Base-by-base conservation (phyloP, 2,113 vertebrate species). In the Archocentrus centrarchus region DNA sequence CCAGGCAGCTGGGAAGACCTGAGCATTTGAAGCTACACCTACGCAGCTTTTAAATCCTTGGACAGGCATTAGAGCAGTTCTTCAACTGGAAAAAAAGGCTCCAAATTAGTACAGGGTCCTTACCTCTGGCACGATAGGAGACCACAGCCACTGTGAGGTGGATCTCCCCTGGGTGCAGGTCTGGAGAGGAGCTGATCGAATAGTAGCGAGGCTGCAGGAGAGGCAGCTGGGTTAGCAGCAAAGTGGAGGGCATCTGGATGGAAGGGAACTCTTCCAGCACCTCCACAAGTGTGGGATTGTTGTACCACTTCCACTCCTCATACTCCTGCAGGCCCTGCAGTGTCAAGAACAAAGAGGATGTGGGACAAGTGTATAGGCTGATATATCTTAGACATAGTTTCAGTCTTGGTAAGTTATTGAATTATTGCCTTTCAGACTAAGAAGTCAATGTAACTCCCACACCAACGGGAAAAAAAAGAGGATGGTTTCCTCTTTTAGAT, bases 231-330 rank as follows among this genome's bases (percentile, higher is more conserved):
- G 98, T 99, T 63, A 99, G 96, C 57, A 99, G 97, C 91, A 99
- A 95, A 0, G 97, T 98, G 85, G 97, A 96, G 2, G 98, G 98
- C 96, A 98, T 97, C 96, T 98, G 97, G 90, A 99, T 93, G 0
- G 98, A 99, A 0, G 96, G 97, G 85, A 99, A 99, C 94, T 99
- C 98, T 86, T 99, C 97, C 90, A 99, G 92, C 39, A 98, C 97
- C 95, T 99, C 98, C 94, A 99, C 97, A 0, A 99, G 84, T 0
- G 97, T 99, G 11, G 97, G 96, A 76, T 97, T 99, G 93, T 98
- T 99, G 93, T 96, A 97, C 98, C 98, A 99, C 80, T 99, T 99
- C 98, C 98, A 99, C 78, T 99, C 97, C 87, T 99, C 98, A 0
- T 99, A 99, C 83, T 99, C 98, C 92, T 99, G 98, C 88, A 99